Base-by-base conservation (phyloP, 2,888 invertebrate species). In the Ophioninae sp. region DNA sequence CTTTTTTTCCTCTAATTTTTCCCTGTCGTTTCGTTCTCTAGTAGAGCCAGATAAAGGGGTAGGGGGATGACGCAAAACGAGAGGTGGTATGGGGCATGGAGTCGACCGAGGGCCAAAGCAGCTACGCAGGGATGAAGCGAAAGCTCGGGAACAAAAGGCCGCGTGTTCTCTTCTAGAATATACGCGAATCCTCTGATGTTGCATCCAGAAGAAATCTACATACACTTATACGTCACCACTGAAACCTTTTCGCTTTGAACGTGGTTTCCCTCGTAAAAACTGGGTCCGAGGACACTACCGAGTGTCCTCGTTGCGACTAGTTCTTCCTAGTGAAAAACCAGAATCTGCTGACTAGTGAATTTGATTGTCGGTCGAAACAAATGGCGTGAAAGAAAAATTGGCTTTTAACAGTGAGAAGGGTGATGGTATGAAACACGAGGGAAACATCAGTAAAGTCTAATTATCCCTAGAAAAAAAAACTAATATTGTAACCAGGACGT, bases 81-180 rank as follows among this genome's bases (percentile, higher is more conserved):
- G 23, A 39, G 37, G 37, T 39, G 23, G 20, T 58, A 30, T 23
- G 61, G 58, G 64, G 61, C 59, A 72, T 3, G 30, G 51, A 81
- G 81, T 72, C 81, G 81, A 64, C 37, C 58, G 65, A 64, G 71
- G 58, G 59, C 44, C 69, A 30, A 30, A 44, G 51, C 65, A 30
- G 30, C 63, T 58, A 51, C 72, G 41, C 20, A 73, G 77, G 72
- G 77, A 82, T 82, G 78, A 82, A 82, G 74, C 73, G 78, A 82
- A 69, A 17, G 78, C 30, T 2, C 56, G 44, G 63, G 74, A 74
- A 82, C 82, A 82, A 82, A 82, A 78, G 78, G 41, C 73, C 23
- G 65, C 41, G 78, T 37, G 69, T 63, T 82, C 65, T 72, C 30
- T 3, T 30, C 30, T 1, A 30, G 30, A 30, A 30, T 30, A 30